These are phyloP conservation scores for Synergus umbraculus DNA, from an alignment of 2,888 invertebrate species.

Conservation along the genomic window DNA sequence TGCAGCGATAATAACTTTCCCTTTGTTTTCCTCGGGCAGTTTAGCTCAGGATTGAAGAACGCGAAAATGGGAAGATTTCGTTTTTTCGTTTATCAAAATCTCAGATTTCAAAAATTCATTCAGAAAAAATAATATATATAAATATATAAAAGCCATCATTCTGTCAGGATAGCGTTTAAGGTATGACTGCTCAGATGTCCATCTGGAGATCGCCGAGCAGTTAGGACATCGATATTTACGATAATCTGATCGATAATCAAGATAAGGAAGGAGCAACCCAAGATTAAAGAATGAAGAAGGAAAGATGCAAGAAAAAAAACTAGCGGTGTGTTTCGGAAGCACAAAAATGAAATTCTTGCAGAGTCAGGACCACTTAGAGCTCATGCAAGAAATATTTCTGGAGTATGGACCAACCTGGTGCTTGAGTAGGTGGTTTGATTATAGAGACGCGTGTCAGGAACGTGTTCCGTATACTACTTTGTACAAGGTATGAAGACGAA, in stretches of 20 bases:
- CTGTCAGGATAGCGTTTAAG: constrained; percentile 35
- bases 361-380: constrained; percentile 62
- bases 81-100: no score
- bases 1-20: constrained; percentile 56
- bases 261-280: constrained; percentile 39
- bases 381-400: constrained; percentile 43
- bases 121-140: neutral
- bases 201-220: constrained; percentile 40
- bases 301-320: neutral
- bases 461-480: constrained; percentile 55
- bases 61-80: neutral
- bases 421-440: constrained; percentile 57
- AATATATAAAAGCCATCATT: neutral
- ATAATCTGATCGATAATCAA: constrained; percentile 49
- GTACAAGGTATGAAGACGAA: constrained; percentile 43
- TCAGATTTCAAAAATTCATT: no score
- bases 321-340: constrained; percentile 40
- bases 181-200: neutral
- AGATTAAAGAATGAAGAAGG: constrained; percentile 40
- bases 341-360: constrained; percentile 62
- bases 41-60: neutral
- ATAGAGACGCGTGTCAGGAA: constrained; percentile 61
- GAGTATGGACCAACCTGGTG: constrained; percentile 29
- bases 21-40: constrained; percentile 47
- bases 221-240: constrained; percentile 47